phyloP scores from a whole-genome alignment of 2,888 invertebrate species.

The Drosophila planitibia region DNA sequence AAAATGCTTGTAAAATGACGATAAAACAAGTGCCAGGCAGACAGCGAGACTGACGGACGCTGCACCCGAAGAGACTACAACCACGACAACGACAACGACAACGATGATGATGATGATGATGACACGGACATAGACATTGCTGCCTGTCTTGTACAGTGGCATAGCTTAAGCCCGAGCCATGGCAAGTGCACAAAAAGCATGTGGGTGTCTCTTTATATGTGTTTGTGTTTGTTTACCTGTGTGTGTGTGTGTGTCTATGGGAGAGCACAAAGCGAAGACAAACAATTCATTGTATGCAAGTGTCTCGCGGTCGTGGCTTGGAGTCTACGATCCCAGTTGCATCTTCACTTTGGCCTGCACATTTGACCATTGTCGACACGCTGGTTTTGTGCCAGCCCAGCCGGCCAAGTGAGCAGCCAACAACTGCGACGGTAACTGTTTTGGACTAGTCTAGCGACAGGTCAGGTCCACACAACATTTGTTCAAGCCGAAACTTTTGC shows the following conservation, averaged over 20 bases:
- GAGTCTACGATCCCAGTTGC: slow-evolving; percentile 64
- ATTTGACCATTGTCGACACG: slow-evolving; percentile 77
- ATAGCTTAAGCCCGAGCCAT: slow-evolving; percentile 43
- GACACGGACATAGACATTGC: slow-evolving; percentile 73
- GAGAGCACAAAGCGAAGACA: slow-evolving; percentile 52
- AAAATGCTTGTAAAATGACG: slow-evolving; percentile 81
- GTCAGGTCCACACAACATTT: slow-evolving; percentile 52
- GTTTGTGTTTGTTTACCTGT: slow-evolving; percentile 16
- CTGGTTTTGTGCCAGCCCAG: slow-evolving; percentile 49
- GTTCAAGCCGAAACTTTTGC: slow-evolving; percentile 64
- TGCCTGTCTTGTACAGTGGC: slow-evolving; percentile 66
- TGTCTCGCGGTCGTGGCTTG: slow-evolving; percentile 57
- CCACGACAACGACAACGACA: slow-evolving; percentile 30
- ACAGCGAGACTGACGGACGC: slow-evolving; percentile 20
- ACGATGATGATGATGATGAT: slow-evolving; percentile 59
- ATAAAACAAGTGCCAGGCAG: slow-evolving; percentile 73
- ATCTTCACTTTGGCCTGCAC: slow-evolving; percentile 69
- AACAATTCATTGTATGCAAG: slow-evolving; percentile 71
- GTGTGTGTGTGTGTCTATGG: slow-evolving; percentile 17
- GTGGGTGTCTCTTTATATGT: slow-evolving; percentile 43
- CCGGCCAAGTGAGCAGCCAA: slow-evolving; percentile 45
- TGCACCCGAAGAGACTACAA: slow-evolving; percentile 34
- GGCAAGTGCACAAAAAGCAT: slow-evolving; percentile 46
- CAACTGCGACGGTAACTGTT: slow-evolving; percentile 15
- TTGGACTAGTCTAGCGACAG: slow-evolving; percentile 62